Evolutionary conservation across 1,140 invertebrate genomes (phyloP), one percentile per base, ranked within the genome.

Genomic region (Euura lappo): DNA sequence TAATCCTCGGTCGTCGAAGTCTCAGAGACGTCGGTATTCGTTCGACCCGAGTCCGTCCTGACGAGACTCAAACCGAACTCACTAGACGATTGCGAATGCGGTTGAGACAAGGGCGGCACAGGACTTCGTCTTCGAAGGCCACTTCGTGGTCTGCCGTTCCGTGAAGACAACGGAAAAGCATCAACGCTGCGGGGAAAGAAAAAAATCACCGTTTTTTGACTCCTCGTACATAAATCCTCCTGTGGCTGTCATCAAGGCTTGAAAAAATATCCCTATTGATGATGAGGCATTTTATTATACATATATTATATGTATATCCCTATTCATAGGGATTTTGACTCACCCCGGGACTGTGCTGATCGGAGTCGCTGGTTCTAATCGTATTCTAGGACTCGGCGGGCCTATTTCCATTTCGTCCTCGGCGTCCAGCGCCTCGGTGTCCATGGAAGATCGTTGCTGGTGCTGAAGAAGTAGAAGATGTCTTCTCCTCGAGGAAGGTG

Each of bases 1-100:
- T 96, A 97, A 82, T 96, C 95, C 81, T 96, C 95, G 44, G 95
- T 96, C 44, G 93, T 94, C 28, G 94, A 94, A 71, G 94, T 95
- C 87, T 96, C 94, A 6, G 94, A 95, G 42, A 94, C 89, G 83
- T 95, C 94, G 4, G 91, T 94, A 81, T 93, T 94, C 2, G 92
- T 91, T 83, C 90, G 92, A 68, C 92, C 92, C 11, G 93, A 94
- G 86, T 94, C 93, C 3, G 93, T 93, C 75, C 93, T 81, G 2
- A 89, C 89, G 8, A 91, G 78, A 72, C 87, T 88, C 67, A 89
- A 73, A 8, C 81, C 85, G 64, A 87, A 85, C 70, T 88, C 87
- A 71, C 84, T 87, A 28, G 87, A 87, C 45, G 86, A 88, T 75
- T 88, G 86, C 3, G 86, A 87, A 42, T 87, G 84, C 0, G 84